These are phyloP conservation scores for Oxycera nigricornis DNA, from an alignment of 2,888 invertebrate species.

Conservation along the genomic window DNA sequence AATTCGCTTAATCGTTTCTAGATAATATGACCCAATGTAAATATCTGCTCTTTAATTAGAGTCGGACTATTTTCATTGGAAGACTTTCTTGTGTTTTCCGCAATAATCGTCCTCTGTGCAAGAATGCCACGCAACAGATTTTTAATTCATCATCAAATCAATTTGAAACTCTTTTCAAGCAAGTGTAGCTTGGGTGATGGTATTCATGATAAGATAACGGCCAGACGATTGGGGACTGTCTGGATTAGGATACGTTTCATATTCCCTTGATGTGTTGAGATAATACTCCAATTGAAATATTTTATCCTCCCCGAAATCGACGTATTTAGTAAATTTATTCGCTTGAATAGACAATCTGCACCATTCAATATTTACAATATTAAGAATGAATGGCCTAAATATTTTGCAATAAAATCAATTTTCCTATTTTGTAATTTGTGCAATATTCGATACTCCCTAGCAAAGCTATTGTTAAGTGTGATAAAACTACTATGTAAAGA, in stretches of 20 bases:
- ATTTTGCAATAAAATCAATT: conserved; percentile 7
- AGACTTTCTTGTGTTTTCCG: neutral
- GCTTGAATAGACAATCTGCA: neutral
- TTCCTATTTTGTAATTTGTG: conserved; percentile 12
- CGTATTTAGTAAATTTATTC: neutral
- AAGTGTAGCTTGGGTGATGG: conserved; percentile 3
- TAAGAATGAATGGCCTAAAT: neutral
- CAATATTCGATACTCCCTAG: conserved; percentile 34
- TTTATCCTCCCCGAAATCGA: neutral
- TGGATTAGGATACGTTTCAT: neutral
- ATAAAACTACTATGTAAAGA: conserved; percentile 11
- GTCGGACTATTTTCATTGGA: conserved; percentile 20
- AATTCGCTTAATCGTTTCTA: neutral
- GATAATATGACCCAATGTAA: neutral
- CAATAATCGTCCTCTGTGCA: neutral
- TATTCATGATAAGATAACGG: neutral
- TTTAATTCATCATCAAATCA: neutral
- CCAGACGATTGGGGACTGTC: neutral
- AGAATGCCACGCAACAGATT: neutral
- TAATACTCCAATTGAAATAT: neutral
- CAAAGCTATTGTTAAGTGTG: conserved; percentile 33
- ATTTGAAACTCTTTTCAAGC: neutral
- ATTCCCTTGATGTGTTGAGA: neutral
- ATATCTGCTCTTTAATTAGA: conserved; percentile 27
- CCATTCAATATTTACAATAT: neutral